Conservation (phyloP, 2,113 vertebrate species). For the Apus apus region DNA sequence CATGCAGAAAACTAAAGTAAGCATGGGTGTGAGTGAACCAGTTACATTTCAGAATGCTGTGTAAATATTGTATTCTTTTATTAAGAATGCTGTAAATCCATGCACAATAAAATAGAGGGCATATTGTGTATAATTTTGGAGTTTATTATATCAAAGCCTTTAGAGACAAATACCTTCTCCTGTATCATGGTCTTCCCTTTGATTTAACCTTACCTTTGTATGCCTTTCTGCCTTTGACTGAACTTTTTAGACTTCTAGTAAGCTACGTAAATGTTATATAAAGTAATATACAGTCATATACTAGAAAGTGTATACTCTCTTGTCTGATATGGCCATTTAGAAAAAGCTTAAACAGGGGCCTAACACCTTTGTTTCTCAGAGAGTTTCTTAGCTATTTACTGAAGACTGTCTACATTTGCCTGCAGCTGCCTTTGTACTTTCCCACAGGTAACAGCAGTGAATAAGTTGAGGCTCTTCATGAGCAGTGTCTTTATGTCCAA, state of each 20-base stretch:
- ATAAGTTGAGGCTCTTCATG: background rate
- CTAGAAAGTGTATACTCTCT: background rate
- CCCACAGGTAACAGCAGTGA: background rate
- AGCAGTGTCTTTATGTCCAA: background rate
- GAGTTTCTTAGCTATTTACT: background rate
- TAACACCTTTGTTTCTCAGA: background rate
- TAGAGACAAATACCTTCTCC: background rate
- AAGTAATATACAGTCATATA: background rate
- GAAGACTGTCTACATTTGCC: background rate
- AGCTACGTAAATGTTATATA: background rate
- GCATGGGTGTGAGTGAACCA: background rate
- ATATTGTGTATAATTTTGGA: background rate
- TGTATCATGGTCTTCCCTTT: background rate
- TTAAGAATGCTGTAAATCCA: background rate
- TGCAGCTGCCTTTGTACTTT: background rate
- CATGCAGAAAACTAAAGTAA: background rate
- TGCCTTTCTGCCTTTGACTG: background rate
- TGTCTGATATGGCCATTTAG: background rate
- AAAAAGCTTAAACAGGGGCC: background rate
- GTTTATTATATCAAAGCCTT: background rate
- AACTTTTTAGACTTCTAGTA: background rate
- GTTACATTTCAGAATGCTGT: background rate
- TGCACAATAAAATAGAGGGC: background rate
- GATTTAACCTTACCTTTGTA: background rate
- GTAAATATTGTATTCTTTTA: background rate